These are phyloP conservation scores for Halcyon smyrnensis DNA, from an alignment of 2,797 vertebrate species.

Conservation along the genomic window DNA sequence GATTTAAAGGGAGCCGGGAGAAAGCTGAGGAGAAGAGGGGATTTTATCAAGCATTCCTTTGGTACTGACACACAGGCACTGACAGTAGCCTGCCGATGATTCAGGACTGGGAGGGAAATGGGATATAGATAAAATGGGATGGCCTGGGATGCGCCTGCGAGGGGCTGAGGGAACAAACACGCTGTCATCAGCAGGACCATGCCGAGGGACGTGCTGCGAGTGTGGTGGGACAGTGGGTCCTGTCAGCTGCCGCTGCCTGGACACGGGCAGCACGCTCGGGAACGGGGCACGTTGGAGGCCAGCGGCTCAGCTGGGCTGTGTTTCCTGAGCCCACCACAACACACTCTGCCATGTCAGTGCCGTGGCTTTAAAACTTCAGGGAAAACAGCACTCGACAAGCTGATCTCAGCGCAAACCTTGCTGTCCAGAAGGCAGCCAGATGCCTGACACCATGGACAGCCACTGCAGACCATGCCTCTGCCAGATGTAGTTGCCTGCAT, in stretches of 20 bases:
- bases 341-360: rapidly evolving
- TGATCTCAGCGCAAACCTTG: not conserved
- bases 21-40: not conserved
- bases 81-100: not conserved
- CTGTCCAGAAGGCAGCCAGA: not conserved
- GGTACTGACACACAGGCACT: not conserved
- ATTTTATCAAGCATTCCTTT: not conserved
- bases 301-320: not conserved
- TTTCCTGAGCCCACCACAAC: not conserved
- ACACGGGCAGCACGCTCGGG: not conserved
- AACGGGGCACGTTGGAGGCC: rapidly evolving
- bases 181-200: not conserved
- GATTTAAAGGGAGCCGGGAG: not conserved
- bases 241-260: not conserved
- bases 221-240: not conserved
- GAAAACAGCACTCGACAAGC: not conserved
- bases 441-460: not conserved
- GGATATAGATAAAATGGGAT: not conserved
- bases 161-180: not conserved
- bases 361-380: rapidly evolving
- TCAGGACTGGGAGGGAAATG: not conserved
- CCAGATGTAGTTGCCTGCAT: not conserved
- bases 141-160: not conserved
- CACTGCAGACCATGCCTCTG: not conserved
- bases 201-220: not conserved